Base-by-base conservation (phyloP, 2,888 invertebrate species). In the Oscheius onirici region DNA sequence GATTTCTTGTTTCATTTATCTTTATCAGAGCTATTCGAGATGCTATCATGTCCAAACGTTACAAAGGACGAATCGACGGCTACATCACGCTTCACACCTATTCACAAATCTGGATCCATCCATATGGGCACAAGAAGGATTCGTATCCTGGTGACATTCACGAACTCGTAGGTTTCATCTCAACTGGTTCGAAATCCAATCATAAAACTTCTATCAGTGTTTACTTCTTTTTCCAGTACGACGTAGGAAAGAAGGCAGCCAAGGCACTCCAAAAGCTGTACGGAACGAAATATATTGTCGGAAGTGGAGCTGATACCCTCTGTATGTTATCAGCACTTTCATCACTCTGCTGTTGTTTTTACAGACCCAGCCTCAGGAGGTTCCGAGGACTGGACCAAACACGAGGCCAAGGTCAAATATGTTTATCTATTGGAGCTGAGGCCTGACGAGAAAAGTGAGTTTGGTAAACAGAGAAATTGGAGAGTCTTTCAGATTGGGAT, bases 321-420 rank as follows among this genome's bases (percentile, higher is more conserved):
- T 87, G 85, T 85, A 66, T 74, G 79, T 71, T 20, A 5, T 20
- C 17, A 40, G 15, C 28, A 5, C 28, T 34, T 2, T 34, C 28
- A 5, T 26, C 44, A 15, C 41, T 66, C 3, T 17, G 3, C 17
- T 10, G 46, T 13, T 17, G 17, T n/a, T 49, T 41, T 3, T 74
- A 26, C 54, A 84, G 83, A 87, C 57, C 86, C 86, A n/a, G 86
- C 86, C 0, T 83, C 86, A 0, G 87, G 87, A 6, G 86, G 87
- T 51, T 84, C 85, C 1, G 86, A 87, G 73, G 87, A 87, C 70
- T 87, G 87, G 87, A 86, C 86, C 15, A 86, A 86, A 58, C 82
- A 82, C 52, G 82, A 77, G 46, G 84, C 84, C 1, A 81, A 79
- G 22, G 82, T 87, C 52, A 87, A 87, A 67, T 87, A 76, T 73